Base-by-base conservation (phyloP, 2,797 vertebrate genomes). In the Knipowitschia caucasica region DNA sequence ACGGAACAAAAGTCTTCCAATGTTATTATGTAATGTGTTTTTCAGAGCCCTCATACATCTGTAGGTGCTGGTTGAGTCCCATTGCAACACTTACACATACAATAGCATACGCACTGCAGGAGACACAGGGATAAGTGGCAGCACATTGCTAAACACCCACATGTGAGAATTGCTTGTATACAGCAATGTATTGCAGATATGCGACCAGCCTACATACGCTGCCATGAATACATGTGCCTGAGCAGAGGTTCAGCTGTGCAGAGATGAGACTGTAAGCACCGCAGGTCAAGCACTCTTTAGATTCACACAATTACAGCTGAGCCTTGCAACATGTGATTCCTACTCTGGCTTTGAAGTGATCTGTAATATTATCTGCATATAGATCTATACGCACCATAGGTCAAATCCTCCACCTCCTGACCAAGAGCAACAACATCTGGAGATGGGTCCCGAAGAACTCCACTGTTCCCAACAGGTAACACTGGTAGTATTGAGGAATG, bases 131-230 rank as follows among this genome's bases (percentile, higher is more conserved):
- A 31, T 64, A 65, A 78, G 70, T 68, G 73, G 61, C 15, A 15
- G 56, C 40, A 44, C 56, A 21, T 43, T 1, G 59, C 59, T 66
- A 57, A 71, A 76, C 78, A 71, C 69, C 66, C 64, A 62, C 69
- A 47, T 66, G 42, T 56, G 50, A 39, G 38, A 56, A 8, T 47
- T 31, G 52, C 59, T 64, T 71, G 53, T 54, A 75, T 59, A 49
- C 47, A 25, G 62, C 47, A 57, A 69, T 76, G 68, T 70, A 18
- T 52, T 21, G 36, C 44, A 21, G 56, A 66, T n/a, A n/a, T 7
- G 4, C 35, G 44, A 56, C 46, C 25, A 62, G 60, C 53, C 39
- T 5, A 53, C 47, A n/a, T 14, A 11, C 17, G n/a, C 45, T 31
- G 10, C 2, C 4, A 27, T 44, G 31, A 10, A 59, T 17, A 56